phyloP scores from a whole-genome alignment of 2,113 vertebrate genomes.

The Trematocara nigrifrons region DNA sequence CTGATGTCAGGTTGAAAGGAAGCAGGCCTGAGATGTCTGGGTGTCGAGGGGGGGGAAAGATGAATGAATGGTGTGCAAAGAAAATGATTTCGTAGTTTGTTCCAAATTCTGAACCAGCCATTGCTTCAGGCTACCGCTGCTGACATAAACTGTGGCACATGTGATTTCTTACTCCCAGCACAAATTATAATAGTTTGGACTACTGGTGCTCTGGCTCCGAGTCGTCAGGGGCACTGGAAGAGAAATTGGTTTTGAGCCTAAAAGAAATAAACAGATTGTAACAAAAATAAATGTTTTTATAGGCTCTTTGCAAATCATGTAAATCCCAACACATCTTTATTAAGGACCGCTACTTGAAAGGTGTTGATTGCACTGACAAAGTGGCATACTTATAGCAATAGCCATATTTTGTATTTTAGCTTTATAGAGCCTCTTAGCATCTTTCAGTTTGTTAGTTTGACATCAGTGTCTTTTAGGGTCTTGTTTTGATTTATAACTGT shows the following conservation, averaged over 20 bases:
- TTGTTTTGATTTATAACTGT: neutral
- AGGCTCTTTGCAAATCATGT: neutral
- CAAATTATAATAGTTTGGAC: slow-evolving; percentile 65
- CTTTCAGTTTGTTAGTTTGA: neutral
- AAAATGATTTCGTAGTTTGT: slow-evolving; percentile 69
- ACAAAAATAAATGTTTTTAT: slow-evolving; percentile 8
- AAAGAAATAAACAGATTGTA: slow-evolving; percentile 19
- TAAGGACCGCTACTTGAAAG: neutral
- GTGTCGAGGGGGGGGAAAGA: slow-evolving; percentile 56
- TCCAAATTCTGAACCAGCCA: slow-evolving; percentile 56
- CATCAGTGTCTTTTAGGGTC: neutral
- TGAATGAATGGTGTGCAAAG: slow-evolving; percentile 64
- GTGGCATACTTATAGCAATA: neutral
- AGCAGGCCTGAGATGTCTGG: slow-evolving; percentile 62
- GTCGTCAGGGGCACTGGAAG: slow-evolving; percentile 30
- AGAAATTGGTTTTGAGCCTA: slow-evolving; percentile 7
- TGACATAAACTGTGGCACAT: slow-evolving; percentile 69
- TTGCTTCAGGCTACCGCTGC: slow-evolving; percentile 54
- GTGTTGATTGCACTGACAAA: neutral
- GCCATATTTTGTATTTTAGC: neutral
- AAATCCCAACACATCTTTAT: neutral
- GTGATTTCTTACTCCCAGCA: slow-evolving; percentile 59
- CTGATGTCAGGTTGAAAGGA: slow-evolving; percentile 63
- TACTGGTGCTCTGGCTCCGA: slow-evolving; percentile 48
- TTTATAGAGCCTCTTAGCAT: neutral